These are phyloP conservation scores for Lamellibrachia luymesi DNA, from an alignment of 1,140 invertebrate species.

Conservation along the genomic window DNA sequence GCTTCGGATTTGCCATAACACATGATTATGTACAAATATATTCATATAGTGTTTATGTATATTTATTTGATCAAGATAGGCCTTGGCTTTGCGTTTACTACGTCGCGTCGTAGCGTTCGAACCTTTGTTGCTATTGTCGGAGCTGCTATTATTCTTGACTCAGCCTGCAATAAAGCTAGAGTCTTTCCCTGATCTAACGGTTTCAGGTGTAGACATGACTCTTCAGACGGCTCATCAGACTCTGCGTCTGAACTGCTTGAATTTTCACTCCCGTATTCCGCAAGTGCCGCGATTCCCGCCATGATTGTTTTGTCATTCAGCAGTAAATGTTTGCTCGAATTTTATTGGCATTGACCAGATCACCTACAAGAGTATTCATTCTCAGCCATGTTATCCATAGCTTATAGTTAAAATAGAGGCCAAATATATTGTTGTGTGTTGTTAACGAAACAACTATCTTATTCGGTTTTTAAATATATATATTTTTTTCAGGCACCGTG, in stretches of 20 bases:
- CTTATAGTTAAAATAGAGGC: not conserved
- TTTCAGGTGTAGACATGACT: conserved; percentile 62
- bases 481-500: no score
- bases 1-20: no score
- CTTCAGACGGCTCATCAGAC: conserved; percentile 50
- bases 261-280: conserved; percentile 64
- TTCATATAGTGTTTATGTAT: no score
- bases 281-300: conserved; percentile 53
- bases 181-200: conserved; percentile 51
- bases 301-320: conserved; percentile 9
- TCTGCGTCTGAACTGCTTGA: conserved; percentile 57
- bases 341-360: not conserved
- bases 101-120: conserved; percentile 42
- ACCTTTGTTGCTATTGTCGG: conserved; percentile 77
- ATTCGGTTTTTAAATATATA: not conserved
- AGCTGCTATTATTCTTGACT: conserved; percentile 73
- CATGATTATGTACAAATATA: no score
- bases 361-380: not conserved
- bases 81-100: no score
- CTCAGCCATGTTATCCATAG: not conserved
- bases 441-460: not conserved
- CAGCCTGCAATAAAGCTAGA: conserved; percentile 46
- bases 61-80: no score
- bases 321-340: conserved; percentile 34
- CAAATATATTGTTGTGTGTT: not conserved